phyloP scores from a whole-genome alignment of 2,888 invertebrate species.

The Drosophila merina region DNA sequence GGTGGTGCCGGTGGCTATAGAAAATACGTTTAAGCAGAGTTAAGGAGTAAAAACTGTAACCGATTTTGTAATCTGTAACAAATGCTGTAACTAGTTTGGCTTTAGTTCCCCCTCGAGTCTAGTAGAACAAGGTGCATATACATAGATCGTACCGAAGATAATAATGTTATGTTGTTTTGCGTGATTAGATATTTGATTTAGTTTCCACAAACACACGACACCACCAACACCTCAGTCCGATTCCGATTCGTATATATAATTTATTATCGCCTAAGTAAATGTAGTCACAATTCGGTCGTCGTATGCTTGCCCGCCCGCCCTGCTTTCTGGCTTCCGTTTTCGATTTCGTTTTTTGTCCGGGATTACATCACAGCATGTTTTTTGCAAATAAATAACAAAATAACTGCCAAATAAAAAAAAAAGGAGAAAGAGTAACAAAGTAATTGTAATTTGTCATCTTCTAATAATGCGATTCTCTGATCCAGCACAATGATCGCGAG shows the following conservation, averaged over 20 bases:
- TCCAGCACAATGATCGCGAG: slow-evolving; percentile 20
- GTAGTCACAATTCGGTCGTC: slow-evolving; percentile 34
- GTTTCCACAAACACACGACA: slow-evolving; percentile 15
- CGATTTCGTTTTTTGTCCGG: slow-evolving; percentile 11
- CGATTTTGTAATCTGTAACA: slow-evolving; percentile 57
- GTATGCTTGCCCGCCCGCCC: slow-evolving; percentile 29
- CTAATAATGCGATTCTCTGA: slow-evolving; percentile 7
- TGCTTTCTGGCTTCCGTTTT: slow-evolving; percentile 21
- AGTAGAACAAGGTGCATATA: slow-evolving; percentile 44
- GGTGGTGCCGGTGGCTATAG: slow-evolving; percentile 43
- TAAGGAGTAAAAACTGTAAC: slow-evolving; percentile 43
- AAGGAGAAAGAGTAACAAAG: neutral
- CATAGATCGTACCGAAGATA: slow-evolving; percentile 25
- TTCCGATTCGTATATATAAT: slow-evolving; percentile 29
- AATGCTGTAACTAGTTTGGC: slow-evolving; percentile 76
- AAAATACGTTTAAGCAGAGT: slow-evolving; percentile 42
- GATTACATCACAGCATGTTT: slow-evolving; percentile 43
- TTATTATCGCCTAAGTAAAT: slow-evolving; percentile 38
- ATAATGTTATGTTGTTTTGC: slow-evolving; percentile 38
- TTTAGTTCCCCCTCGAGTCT: slow-evolving; percentile 57
- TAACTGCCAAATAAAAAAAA: slow-evolving; percentile 46
- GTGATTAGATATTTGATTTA: slow-evolving; percentile 27
- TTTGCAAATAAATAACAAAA: slow-evolving; percentile 40
- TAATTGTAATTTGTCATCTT: slow-evolving; percentile 37
- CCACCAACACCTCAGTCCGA: slow-evolving; percentile 40